Evolutionary conservation across 2,113 vertebrate genomes (phyloP), one percentile per base, ranked within the genome.

Genomic region (Mormyrus iriodes): DNA sequence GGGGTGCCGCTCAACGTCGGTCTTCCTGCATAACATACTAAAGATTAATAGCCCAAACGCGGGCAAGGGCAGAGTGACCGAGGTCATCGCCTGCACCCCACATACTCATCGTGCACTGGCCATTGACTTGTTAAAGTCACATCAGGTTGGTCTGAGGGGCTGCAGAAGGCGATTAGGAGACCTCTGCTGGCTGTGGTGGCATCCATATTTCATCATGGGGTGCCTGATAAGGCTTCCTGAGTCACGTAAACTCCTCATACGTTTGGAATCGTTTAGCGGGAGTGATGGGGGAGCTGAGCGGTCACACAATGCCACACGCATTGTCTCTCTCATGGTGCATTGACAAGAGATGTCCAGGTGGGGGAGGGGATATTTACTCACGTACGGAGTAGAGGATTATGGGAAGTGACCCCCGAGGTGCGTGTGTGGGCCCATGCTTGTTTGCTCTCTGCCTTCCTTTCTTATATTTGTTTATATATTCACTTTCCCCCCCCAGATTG

Each of bases 71-170:
- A 76, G 96, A 96, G 96, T 73, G 96, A 96, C 95, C 96, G 95
- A 96, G 96, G 96, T 96, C 97, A 97, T 97, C 97, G 99, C 97
- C 97, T 99, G 98, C 97, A 98, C 96, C 97, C 96, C 93, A 90
- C 94, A 95, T 96, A 94, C 94, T 96, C 96, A 96, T 97, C 97
- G 97, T 97, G 96, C 95, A 96, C 97, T 95, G 96, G 96, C 97
- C 97, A 96, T 97, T 95, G 96, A 96, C 96, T 97, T 97, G 98
- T 98, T 99, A 99, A 98, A 99, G 97, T 98, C 97, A 97, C 97
- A 99, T 99, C 98, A 99, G 96, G 97, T 95, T 95, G 96, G 96
- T 97, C 97, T 94, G 93, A 96, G 96, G 96, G 97, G 96, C 95
- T 95, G 94, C 94, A 95, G 96, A 31, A 97, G 96, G 96, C 96